phyloP scores from a whole-genome alignment of 30 jellyfish, hydroid and myxozoan species.

The Mastigias papua region DNA sequence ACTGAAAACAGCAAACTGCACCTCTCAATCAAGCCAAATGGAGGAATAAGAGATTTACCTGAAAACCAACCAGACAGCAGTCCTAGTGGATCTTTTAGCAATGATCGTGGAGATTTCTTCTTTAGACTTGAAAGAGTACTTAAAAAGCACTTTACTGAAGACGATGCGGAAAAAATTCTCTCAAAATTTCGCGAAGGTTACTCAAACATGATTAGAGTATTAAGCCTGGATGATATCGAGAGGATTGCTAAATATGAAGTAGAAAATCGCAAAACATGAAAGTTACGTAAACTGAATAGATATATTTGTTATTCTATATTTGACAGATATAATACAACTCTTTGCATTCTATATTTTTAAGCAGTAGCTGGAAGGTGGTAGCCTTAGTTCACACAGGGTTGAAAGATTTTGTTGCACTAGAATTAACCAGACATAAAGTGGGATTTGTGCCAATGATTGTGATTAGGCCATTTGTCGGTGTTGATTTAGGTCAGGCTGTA shows the following conservation, averaged over 20 bases:
- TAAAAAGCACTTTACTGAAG: conserved; percentile 21
- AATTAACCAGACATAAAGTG: too few species aligned
- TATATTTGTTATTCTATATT: too few species aligned
- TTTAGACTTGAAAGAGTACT: conserved; percentile 4
- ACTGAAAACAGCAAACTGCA: conserved; percentile 34
- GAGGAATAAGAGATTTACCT: neutral
- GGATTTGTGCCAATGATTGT: too few species aligned
- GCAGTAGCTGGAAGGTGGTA: too few species aligned
- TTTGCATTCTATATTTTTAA: too few species aligned
- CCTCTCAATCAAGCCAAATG: conserved; percentile 26
- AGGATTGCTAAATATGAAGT: conserved; percentile 56
- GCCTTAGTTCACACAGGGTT: too few species aligned
- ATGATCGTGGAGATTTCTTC: neutral
- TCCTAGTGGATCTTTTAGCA: neutral
- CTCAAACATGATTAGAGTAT: conserved; percentile 6
- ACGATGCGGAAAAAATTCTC: conserved; percentile 33
- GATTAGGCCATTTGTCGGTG: too few species aligned
- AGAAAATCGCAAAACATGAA: neutral
- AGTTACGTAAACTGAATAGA: neutral
- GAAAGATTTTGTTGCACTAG: too few species aligned
- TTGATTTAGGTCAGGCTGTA: too few species aligned
- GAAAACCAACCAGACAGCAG: neutral
- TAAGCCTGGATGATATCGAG: conserved; percentile 65
- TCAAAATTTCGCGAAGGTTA: conserved; percentile 5
- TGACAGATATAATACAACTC: too few species aligned